A percentile compares a stretch with the other conserved stretches of the same genome.
phyloP scores from a whole-genome alignment of 2,888 invertebrate species.

The Caenorhabditis uteleia region DNA sequence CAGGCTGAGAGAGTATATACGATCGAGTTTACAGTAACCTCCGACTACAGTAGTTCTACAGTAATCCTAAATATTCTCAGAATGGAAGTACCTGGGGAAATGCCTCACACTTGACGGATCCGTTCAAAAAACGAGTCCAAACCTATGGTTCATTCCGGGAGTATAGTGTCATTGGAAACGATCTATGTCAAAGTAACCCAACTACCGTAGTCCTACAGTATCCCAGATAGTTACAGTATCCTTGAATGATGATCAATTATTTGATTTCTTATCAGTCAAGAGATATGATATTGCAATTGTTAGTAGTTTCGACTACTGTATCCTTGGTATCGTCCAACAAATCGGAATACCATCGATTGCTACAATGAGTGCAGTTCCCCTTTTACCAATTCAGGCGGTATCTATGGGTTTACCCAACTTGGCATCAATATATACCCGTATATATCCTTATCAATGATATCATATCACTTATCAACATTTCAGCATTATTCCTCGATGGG shows the following conservation, averaged over 20 bases:
- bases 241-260: constrained; percentile 19
- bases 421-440: constrained; percentile 12
- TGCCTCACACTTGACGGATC: no score
- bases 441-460: neutral
- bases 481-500: constrained; percentile 15
- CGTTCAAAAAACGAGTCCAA: no score
- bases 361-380: constrained; percentile 13
- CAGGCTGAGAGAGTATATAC: no score
- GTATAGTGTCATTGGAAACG: no score
- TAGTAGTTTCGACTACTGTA: constrained; percentile 36
- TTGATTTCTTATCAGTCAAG: constrained; percentile 19
- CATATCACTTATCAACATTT: neutral
- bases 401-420: constrained; percentile 10
- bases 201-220: no score
- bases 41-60: no score
- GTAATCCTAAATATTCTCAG: no score
- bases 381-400: constrained; percentile 4
- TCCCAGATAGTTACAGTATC: constrained; percentile 29
- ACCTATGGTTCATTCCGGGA: no score
- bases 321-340: constrained; percentile 5
- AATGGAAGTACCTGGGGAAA: no score
- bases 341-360: constrained; percentile 13
- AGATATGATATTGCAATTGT: constrained; percentile 36
- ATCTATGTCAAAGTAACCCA: no score
- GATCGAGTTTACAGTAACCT: no score